Evolutionary conservation across 2,797 vertebrate species (phyloP).

Genomic region (Xenopus petersii): DNA sequence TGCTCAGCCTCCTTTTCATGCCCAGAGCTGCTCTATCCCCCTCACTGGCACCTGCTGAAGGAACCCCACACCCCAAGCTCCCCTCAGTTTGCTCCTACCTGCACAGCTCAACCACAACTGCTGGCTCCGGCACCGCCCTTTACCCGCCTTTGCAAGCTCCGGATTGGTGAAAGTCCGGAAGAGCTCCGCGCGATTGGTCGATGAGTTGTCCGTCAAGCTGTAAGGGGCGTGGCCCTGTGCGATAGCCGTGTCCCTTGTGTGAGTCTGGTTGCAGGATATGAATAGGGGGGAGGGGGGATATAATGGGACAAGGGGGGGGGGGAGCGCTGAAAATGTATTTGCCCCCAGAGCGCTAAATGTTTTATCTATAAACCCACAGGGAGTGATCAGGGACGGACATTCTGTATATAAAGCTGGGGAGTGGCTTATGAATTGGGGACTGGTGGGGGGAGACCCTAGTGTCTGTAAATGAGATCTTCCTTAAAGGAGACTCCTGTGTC

Average conservation of each 20-base stretch:
- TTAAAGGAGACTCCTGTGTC: no score
- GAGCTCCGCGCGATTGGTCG: neutral
- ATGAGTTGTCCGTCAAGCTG: slow-evolving; percentile 8
- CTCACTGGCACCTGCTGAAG: slow-evolving; percentile 55
- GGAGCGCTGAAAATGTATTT: no score
- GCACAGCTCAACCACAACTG: slow-evolving; percentile 78
- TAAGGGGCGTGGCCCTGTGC: slow-evolving; percentile 23
- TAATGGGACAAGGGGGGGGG: neutral
- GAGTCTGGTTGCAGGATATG: slow-evolving; percentile 27
- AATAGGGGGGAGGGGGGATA: slow-evolving; percentile 17
- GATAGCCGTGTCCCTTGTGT: slow-evolving; percentile 12
- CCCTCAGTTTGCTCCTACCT: slow-evolving; percentile 69
- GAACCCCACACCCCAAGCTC: slow-evolving; percentile 32
- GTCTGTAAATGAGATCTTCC: no score
- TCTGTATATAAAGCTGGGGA: no score
- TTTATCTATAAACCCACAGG: no score
- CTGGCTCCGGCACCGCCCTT: slow-evolving; percentile 63
- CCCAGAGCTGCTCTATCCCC: slow-evolving; percentile 47
- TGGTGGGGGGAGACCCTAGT: no score
- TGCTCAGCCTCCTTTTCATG: slow-evolving; percentile 7
- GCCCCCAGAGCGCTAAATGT: no score
- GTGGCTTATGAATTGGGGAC: no score
- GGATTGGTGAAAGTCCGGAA: slow-evolving; percentile 61
- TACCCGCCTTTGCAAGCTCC: slow-evolving; percentile 59
- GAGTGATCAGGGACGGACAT: no score